phyloP scores from a whole-genome alignment of 1,140 invertebrate genomes.

The Ceratina calcarata region DNA sequence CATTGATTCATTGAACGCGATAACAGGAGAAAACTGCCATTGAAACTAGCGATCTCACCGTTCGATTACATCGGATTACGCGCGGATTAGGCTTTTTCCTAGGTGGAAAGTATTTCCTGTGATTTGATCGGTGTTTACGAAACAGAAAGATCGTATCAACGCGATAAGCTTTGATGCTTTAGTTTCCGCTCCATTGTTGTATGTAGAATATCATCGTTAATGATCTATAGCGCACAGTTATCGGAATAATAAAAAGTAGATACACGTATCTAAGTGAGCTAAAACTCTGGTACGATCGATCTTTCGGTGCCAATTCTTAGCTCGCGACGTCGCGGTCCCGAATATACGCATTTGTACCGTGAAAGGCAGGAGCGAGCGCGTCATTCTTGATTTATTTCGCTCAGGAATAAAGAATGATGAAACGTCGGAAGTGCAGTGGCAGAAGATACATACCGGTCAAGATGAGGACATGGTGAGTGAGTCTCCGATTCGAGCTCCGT shows the following conservation, averaged over 20 bases:
- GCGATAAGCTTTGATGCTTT: no score
- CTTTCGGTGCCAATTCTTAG: no score
- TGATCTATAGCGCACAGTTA: not conserved
- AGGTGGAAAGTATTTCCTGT: no score
- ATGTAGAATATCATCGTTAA: not conserved
- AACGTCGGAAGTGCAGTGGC: constrained; percentile 68
- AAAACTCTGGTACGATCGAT: not conserved
- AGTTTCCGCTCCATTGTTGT: no score
- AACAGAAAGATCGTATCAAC: not conserved
- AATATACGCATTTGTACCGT: no score
- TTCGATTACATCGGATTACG: not conserved
- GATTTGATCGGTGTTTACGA: not conserved
- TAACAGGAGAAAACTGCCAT: not conserved
- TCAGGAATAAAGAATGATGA: constrained; percentile 72
- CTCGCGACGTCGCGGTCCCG: no score
- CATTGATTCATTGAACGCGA: constrained; percentile 3
- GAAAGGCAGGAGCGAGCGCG: not conserved
- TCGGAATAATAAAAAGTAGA: no score
- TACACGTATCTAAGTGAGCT: not conserved
- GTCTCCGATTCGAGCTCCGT: no score
- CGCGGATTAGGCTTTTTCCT: not conserved
- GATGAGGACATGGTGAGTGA: constrained; percentile 74
- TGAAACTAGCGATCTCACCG: not conserved
- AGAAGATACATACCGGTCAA: constrained; percentile 73
- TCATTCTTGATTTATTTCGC: constrained; percentile 1